Base-by-base conservation (phyloP, 2,113 vertebrate species). In the Oncorhynchus tshawytscha region DNA sequence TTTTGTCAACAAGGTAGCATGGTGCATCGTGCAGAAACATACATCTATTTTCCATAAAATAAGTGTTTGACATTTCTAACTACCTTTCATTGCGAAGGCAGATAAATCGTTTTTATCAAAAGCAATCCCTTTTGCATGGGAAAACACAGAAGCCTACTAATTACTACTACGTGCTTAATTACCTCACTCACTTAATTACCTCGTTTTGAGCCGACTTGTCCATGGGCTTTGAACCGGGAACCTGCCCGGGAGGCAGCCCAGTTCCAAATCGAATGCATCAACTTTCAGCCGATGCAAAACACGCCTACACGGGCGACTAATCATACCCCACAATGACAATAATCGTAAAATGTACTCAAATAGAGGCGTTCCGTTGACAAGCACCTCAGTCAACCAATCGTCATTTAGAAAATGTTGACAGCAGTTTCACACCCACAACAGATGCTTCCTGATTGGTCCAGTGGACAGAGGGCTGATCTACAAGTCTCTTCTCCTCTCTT, bases 311-410 rank as follows among this genome's bases (percentile, higher is more conserved):
- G 9, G 39, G 8, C 39, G 39, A 45, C 11, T 45, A 45, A 45
- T 45, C 39, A 45, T 45, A 45, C 39, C 39, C 20, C 60, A 22
- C 8, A n/a, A 64, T 25, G 9, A 25, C 66, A 60, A 60, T 16
- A 64, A n/a, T 73, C 25, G 39, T 34, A 16, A 54, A 79, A 70
- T 31, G 65, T 79, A 57, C 77, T 78, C 71, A 73, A 78, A 73
- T 69, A 78, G 67, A 51, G 16, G n/a, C 1, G 16, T n/a, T 22
- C 59, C 3, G 18, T 20, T 18, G 54, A 16, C 59, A 24, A 11
- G n/a, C 59, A 62, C 4, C 59, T 62, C 20, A n/a, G 7, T n/a
- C 20, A 62, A 62, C 59, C 59, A 62, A 62, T 24, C n/a, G n/a
- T n/a, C 8, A 9, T 62, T n/a, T 22, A 62, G 2, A 62, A n/a